Evolutionary conservation across 2,797 vertebrate genomes (phyloP).

Genomic region (Eidolon dupreanum): DNA sequence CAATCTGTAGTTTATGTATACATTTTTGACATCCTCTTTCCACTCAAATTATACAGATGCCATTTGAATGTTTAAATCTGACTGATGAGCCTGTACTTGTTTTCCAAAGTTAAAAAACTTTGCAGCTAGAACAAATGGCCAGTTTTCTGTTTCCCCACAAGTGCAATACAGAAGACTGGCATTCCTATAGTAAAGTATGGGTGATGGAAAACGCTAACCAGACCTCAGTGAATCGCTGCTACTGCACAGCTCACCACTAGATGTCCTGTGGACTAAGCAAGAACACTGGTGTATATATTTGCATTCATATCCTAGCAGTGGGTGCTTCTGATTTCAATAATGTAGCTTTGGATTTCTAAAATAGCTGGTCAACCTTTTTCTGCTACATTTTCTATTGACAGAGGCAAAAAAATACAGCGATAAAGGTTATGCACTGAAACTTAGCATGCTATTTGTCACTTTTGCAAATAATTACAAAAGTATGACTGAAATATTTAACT

Average conservation of each 20-base stretch:
- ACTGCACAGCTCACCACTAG: slow-evolving; percentile 77
- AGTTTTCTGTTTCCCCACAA: neutral
- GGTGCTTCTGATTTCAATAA: neutral
- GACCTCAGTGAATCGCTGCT: slow-evolving; percentile 41
- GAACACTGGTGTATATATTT: neutral
- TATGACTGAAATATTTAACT: neutral
- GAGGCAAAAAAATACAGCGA: neutral
- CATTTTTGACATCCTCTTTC: neutral
- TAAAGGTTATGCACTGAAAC: neutral
- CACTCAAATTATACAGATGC: neutral
- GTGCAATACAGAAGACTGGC: neutral
- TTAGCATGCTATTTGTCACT: accelerated
- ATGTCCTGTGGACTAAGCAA: slow-evolving; percentile 82
- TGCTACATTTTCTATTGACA: slow-evolving; percentile 51
- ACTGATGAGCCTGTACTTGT: neutral
- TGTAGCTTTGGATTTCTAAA: neutral
- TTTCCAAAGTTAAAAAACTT: neutral
- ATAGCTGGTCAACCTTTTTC: slow-evolving; percentile 37
- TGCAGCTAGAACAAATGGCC: neutral
- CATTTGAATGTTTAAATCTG: slow-evolving; percentile 43
- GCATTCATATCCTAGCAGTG: neutral
- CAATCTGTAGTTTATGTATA: slow-evolving; percentile 6
- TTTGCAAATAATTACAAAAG: neutral
- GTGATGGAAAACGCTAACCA: neutral
- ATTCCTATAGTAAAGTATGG: neutral